Evolutionary conservation across 1,140 invertebrate genomes (phyloP).

Genomic region (Brachionus koreanus): DNA sequence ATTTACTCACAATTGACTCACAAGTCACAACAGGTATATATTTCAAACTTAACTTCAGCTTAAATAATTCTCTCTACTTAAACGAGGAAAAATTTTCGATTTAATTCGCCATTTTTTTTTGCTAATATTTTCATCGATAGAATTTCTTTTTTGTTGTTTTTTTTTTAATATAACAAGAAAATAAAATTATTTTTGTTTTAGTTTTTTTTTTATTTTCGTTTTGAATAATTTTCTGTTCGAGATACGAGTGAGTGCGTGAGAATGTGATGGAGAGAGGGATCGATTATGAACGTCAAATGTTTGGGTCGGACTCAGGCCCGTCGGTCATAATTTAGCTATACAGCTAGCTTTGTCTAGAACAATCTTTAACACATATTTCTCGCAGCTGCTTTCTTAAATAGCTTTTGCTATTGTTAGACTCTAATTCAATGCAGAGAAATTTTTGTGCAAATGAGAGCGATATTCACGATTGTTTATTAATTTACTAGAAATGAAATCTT

Average conservation of each 20-base stretch:
- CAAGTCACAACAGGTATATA: neutral
- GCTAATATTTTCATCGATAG: slow-evolving; percentile 26
- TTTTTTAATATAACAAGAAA: slow-evolving; percentile 10
- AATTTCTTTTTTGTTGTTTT: slow-evolving; percentile 40
- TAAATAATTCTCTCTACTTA: neutral
- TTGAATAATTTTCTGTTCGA: slow-evolving; percentile 28
- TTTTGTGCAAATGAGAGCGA: neutral
- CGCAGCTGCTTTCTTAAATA: neutral
- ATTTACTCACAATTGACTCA: too few relatives aligned
- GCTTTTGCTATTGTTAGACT: neutral
- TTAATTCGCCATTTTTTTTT: slow-evolving; percentile 34
- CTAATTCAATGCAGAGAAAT: neutral
- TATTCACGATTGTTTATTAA: neutral
- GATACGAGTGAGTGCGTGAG: slow-evolving; percentile 9
- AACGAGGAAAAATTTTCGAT: neutral
- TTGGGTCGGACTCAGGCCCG: neutral
- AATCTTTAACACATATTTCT: neutral
- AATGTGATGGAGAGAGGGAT: neutral
- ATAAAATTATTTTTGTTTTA: slow-evolving; percentile 31
- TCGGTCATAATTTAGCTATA: neutral
- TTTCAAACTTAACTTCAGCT: neutral
- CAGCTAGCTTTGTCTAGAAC: neutral
- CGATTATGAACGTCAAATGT: neutral
- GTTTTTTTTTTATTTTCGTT: slow-evolving; percentile 8
- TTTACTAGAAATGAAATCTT: neutral